Percentiles rank a stretch among this genome's conserved stretches.
Evolutionary conservation across 2,113 vertebrate genomes (phyloP).

Genomic region (Caretta caretta): DNA sequence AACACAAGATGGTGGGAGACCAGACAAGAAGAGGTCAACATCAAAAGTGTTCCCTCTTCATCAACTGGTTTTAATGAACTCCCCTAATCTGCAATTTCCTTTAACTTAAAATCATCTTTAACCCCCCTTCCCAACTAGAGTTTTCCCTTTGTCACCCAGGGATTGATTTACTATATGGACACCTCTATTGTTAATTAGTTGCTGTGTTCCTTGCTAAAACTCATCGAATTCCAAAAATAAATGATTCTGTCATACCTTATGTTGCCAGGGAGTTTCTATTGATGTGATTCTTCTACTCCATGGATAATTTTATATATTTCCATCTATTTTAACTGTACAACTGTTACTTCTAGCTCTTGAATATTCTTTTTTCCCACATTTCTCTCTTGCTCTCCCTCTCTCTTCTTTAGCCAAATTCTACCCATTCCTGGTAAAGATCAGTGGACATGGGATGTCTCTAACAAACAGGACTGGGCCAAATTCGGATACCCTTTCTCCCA

Average conservation of each 20-base stretch:
- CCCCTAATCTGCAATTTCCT: not conserved
- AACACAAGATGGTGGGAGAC: not conserved
- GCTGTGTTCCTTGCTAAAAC: constrained; percentile 53
- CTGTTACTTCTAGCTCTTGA: constrained; percentile 35
- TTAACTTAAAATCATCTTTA: not conserved
- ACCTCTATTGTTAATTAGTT: constrained; percentile 37
- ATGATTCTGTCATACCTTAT: constrained; percentile 57
- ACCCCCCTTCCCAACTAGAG: not conserved
- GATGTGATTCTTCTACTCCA: constrained; percentile 65
- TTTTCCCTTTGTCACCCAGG: not conserved
- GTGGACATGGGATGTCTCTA: constrained; percentile 31
- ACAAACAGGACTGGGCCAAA: constrained; percentile 52
- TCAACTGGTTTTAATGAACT: not conserved
- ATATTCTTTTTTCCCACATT: constrained; percentile 16
- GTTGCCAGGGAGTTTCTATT: constrained; percentile 76
- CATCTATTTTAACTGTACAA: constrained; percentile 74
- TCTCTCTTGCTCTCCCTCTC: not conserved
- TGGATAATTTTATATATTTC: constrained; percentile 64
- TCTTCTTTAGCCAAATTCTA: constrained; percentile 44
- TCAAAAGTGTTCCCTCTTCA: not conserved
- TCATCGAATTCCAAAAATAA: constrained; percentile 57
- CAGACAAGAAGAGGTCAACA: not conserved
- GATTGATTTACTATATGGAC: not conserved
- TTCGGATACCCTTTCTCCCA: constrained; percentile 49
- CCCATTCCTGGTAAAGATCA: not conserved